These are phyloP conservation scores for Orthonyx spaldingii DNA, from an alignment of 2,113 vertebrate species.

Conservation along the genomic window DNA sequence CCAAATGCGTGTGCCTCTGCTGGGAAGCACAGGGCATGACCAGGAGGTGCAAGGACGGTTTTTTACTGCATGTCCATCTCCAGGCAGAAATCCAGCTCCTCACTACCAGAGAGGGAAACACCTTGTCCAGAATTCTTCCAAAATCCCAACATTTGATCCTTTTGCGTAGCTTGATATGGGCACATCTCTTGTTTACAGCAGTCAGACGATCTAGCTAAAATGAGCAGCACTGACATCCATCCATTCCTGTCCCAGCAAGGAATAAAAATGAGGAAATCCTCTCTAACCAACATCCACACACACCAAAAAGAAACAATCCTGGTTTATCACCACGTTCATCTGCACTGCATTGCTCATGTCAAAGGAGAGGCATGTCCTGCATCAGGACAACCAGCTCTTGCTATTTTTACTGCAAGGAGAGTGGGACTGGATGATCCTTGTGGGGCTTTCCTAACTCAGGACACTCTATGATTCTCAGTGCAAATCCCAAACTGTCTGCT, in stretches of 20 bases:
- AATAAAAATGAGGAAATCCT: background rate
- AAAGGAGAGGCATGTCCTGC: background rate
- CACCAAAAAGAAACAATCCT: background rate
- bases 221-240: rapidly evolving
- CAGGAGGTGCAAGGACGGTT: background rate
- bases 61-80: background rate
- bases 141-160: background rate
- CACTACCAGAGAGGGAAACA: background rate
- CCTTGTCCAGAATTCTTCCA: background rate
- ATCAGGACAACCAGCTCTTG: background rate
- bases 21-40: background rate
- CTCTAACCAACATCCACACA: background rate
- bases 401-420: background rate
- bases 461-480: background rate
- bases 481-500: background rate
- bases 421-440: background rate
- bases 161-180: background rate
- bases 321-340: rapidly evolving
- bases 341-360: background rate
- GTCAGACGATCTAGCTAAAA: background rate
- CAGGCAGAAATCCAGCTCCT: background rate
- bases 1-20: background rate
- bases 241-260: background rate
- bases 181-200: background rate
- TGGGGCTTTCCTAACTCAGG: background rate